Conservation (phyloP, 2,113 vertebrate genomes). For the Polypterus bichir region DNA sequence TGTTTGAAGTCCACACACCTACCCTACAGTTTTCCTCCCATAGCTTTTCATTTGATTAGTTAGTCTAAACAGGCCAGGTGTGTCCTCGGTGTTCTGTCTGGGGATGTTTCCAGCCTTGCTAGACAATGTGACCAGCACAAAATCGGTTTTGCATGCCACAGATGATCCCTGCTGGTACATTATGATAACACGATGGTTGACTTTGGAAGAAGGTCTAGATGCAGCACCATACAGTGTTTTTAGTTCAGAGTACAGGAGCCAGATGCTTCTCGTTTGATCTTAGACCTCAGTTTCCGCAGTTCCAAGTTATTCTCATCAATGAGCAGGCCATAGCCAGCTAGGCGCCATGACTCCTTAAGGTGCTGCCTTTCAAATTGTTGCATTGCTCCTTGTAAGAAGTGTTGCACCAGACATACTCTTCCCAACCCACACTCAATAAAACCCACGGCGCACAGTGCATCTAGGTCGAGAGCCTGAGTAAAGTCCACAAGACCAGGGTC, state of each 20-base stretch:
- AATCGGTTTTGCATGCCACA: too few relatives aligned
- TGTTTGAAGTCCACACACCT: too few relatives aligned
- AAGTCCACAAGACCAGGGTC: conserved; percentile 58
- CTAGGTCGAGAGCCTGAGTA: conserved; percentile 53
- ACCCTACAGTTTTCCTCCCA: too few relatives aligned
- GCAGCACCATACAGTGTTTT: conserved; percentile 36
- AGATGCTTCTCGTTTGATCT: conserved; percentile 53
- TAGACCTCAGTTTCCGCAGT: conserved; percentile 61
- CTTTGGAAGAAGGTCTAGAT: not conserved
- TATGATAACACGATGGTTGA: too few relatives aligned
- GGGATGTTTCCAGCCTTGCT: too few relatives aligned
- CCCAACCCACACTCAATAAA: conserved; percentile 48
- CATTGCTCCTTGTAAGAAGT: conserved; percentile 50
- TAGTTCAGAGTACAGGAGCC: conserved; percentile 70
- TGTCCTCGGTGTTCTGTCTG: too few relatives aligned
- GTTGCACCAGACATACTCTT: conserved; percentile 29
- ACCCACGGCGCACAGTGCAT: conserved; percentile 38
- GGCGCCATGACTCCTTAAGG: conserved; percentile 57
- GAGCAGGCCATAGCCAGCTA: conserved; percentile 57
- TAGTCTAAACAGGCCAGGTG: too few relatives aligned
- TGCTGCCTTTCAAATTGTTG: conserved; percentile 41
- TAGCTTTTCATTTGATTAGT: too few relatives aligned
- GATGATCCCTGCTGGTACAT: too few relatives aligned
- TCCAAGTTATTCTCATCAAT: conserved; percentile 50
- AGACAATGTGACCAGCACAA: too few relatives aligned